These are phyloP conservation scores for Melanotaenia maccullochi DNA, from an alignment of 2,797 vertebrate genomes.

Conservation along the genomic window DNA sequence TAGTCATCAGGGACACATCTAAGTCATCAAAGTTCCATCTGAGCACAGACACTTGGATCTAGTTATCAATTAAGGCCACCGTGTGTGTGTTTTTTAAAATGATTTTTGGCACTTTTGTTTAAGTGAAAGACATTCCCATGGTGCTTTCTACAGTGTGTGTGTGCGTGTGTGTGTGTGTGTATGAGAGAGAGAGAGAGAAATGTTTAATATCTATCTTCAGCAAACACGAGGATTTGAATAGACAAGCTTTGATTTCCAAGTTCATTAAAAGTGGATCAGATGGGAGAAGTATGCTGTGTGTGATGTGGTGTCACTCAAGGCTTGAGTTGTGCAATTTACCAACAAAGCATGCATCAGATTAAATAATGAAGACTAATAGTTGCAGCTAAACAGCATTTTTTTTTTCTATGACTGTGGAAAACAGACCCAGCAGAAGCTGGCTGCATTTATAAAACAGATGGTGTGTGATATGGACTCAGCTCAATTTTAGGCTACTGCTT, in stretches of 20 bases:
- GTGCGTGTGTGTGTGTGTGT: neutral
- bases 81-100: constrained; percentile 31
- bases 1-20: constrained; percentile 31
- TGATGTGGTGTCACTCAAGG: constrained; percentile 11
- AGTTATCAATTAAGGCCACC: constrained; percentile 40
- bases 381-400: constrained; percentile 30
- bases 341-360: constrained; percentile 30
- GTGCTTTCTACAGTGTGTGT: constrained; percentile 6
- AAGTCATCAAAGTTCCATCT: constrained; percentile 40
- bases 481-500: constrained; percentile 64
- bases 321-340: constrained; percentile 19
- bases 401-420: constrained; percentile 29
- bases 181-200: neutral
- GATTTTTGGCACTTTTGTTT: constrained; percentile 43
- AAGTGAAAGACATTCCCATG: neutral
- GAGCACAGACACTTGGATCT: constrained; percentile 35
- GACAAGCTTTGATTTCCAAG: constrained; percentile 13
- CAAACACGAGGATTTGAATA: constrained; percentile 2
- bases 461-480: constrained; percentile 64
- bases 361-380: constrained; percentile 40
- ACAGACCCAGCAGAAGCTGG: constrained; percentile 43
- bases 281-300: neutral
- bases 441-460: constrained; percentile 71
- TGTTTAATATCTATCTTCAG: constrained; percentile 12
- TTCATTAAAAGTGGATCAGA: constrained; percentile 25